phyloP scores from a whole-genome alignment of 2,797 vertebrate genomes.

The Hypotaenidia philippensis region DNA sequence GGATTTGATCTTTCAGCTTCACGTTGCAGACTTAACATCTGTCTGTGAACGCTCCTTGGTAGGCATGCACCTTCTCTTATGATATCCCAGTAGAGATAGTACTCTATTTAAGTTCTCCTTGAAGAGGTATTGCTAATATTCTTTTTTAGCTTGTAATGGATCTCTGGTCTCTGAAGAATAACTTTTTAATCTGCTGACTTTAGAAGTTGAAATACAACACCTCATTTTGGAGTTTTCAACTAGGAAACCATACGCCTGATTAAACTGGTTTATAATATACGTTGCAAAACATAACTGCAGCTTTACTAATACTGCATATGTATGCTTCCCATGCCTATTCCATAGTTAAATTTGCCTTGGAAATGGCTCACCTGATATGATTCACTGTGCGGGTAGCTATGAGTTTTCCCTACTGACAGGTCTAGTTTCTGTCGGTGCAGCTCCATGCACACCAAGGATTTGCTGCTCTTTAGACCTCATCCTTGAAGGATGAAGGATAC shows the following conservation, averaged over 20 bases:
- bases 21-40: background rate
- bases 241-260: background rate
- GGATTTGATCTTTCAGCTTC: background rate
- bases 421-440: background rate
- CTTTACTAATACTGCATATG: background rate
- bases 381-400: background rate
- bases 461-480: background rate
- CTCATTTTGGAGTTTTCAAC: slow-evolving; percentile 14
- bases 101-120: slow-evolving; percentile 66
- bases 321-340: background rate
- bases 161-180: slow-evolving; percentile 39
- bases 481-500: background rate
- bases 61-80: background rate
- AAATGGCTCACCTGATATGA: background rate
- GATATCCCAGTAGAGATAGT: slow-evolving; percentile 9
- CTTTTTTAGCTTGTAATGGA: slow-evolving; percentile 31
- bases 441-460: background rate
- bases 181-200: slow-evolving; percentile 34
- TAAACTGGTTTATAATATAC: slow-evolving; percentile 4
- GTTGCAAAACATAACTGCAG: background rate
- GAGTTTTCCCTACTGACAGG: background rate
- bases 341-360: slow-evolving; percentile 9
- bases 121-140: slow-evolving; percentile 3
- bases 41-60: background rate
- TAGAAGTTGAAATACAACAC: background rate